Conservation (phyloP, 2,888 invertebrate species). For the Orchesella flavescens region DNA sequence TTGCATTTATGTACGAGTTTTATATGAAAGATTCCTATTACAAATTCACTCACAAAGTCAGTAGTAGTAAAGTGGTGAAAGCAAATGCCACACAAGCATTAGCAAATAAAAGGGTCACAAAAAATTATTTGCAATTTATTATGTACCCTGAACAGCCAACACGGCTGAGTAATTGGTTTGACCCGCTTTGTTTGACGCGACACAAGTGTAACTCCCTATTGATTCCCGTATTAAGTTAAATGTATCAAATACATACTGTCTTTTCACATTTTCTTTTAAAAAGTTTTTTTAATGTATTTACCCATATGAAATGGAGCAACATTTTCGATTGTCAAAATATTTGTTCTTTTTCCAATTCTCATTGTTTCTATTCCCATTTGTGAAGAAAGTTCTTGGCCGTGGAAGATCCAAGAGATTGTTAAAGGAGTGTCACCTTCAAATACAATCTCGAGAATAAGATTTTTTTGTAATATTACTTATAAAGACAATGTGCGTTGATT, state of each 20-base stretch:
- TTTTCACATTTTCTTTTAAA: no score
- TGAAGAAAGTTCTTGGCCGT: constrained; percentile 72
- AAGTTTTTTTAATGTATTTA: not conserved
- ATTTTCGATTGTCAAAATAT: constrained; percentile 76
- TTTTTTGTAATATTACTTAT: no score
- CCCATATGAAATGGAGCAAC: constrained; percentile 73
- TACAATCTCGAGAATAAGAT: not conserved
- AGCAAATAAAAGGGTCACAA: no score
- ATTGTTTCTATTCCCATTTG: constrained; percentile 76
- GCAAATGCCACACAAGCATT: no score
- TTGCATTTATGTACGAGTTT: no score
- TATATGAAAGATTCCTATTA: no score
- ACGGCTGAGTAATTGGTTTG: constrained; percentile 54
- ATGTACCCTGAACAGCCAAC: constrained; percentile 52
- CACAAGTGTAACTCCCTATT: constrained; percentile 78
- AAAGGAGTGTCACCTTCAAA: not conserved
- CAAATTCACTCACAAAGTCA: no score
- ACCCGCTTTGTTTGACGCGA: constrained; percentile 75
- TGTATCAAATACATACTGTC: no score
- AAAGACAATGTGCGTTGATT: no score
- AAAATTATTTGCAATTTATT: no score
- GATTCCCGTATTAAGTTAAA: no score
- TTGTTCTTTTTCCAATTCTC: constrained; percentile 78
- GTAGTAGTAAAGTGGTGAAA: no score
- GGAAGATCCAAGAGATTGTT: constrained; percentile 61